Conservation (phyloP, 2,888 invertebrate species). For the Dinocampus coccinellae region DNA sequence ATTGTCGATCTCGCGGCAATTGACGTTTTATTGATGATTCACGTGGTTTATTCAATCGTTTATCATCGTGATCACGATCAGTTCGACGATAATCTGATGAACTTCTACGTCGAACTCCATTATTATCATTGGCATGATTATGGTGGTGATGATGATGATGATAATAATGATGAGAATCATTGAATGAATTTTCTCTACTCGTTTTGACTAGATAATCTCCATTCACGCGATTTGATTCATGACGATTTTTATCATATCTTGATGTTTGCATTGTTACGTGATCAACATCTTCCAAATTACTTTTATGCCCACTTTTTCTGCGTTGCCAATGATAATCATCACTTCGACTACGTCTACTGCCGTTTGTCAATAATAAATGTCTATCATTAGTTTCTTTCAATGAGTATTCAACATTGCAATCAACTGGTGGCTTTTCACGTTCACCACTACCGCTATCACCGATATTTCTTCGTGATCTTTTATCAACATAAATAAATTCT, state of each 20-base stretch:
- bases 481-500: constrained; percentile 24
- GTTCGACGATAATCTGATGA: constrained; percentile 33
- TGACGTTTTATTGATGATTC: constrained; percentile 44
- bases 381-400: constrained; percentile 18
- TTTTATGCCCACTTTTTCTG: constrained; percentile 49
- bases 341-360: constrained; percentile 41
- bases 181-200: constrained; percentile 51
- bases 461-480: constrained; percentile 22
- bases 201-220: constrained; percentile 49
- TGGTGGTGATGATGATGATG: background rate
- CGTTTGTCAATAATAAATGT: constrained; percentile 1
- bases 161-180: constrained; percentile 35
- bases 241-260: constrained; percentile 52
- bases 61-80: constrained; percentile 36
- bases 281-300: constrained; percentile 56
- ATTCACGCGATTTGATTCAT: constrained; percentile 44
- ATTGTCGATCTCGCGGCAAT: constrained; percentile 43
- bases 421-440: background rate
- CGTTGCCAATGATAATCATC: constrained; percentile 48
- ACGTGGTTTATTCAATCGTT: constrained; percentile 23
- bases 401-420: constrained; percentile 27
- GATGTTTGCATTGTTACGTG: constrained; percentile 46
- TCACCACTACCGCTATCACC: constrained; percentile 22
- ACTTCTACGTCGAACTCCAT: constrained; percentile 33
- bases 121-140: constrained; percentile 24